Percentiles rank a stretch among this genome's conserved stretches.
phyloP scores from a whole-genome alignment of 2,797 vertebrate species.

The Apodemus agrarius region DNA sequence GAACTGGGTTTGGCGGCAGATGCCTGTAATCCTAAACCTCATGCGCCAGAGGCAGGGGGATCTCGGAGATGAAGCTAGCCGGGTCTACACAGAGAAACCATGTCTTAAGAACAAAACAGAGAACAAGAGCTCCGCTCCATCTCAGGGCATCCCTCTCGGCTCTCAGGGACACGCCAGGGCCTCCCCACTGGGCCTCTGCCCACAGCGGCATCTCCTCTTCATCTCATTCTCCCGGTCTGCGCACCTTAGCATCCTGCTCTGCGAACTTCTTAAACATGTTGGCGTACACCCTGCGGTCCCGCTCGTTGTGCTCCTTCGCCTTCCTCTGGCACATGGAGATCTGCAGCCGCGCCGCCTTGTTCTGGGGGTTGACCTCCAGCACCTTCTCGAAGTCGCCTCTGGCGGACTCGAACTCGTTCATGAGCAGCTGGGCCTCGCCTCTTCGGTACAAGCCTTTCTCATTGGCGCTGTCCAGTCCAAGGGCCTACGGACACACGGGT shows the following conservation, averaged over 20 bases:
- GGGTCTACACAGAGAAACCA: background rate
- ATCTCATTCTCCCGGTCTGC: background rate
- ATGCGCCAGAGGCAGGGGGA: background rate
- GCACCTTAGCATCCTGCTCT: conserved; percentile 94
- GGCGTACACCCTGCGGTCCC: conserved; percentile 95
- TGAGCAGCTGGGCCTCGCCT: conserved; percentile 93
- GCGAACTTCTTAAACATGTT: conserved; percentile 99
- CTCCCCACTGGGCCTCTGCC: background rate
- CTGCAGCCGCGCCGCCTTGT: conserved; percentile 93
- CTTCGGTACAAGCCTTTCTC: conserved; percentile 97
- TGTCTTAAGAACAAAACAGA: background rate
- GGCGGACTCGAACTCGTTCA: conserved; percentile 95
- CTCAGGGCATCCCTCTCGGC: background rate
- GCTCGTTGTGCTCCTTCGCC: conserved; percentile 95
- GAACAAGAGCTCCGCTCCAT: background rate
- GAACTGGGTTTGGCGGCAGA: background rate
- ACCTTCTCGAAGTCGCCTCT: conserved; percentile 94
- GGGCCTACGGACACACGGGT: conserved; percentile 87
- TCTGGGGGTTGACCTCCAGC: conserved; percentile 93
- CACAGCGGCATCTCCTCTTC: background rate
- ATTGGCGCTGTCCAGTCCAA: conserved; percentile 93
- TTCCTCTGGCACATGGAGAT: conserved; percentile 93
- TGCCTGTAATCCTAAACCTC: background rate
- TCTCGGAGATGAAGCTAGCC: background rate
- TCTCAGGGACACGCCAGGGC: background rate